A percentile compares a stretch with the other conserved stretches of the same genome.
Conservation (phyloP, 2,797 vertebrate species). For the Pitangus sulphuratus region DNA sequence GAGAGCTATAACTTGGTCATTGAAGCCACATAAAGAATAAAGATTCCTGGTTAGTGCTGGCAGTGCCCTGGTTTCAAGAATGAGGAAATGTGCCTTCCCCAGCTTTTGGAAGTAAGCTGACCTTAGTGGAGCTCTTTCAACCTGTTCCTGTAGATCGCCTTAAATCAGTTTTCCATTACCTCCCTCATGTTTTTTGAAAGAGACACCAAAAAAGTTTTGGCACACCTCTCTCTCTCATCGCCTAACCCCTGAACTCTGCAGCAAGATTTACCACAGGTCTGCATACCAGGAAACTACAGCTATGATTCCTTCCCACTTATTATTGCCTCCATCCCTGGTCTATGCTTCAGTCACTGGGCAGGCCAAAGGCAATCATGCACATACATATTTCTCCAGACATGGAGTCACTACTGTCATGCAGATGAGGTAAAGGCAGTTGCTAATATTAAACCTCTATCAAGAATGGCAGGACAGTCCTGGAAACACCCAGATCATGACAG, state of each 20-base stretch:
- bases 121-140: background rate
- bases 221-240: background rate
- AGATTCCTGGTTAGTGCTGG: background rate
- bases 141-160: background rate
- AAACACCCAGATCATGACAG: background rate
- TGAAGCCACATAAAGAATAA: background rate
- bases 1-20: background rate
- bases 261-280: background rate
- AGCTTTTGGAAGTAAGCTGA: background rate
- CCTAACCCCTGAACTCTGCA: background rate
- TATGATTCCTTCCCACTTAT: background rate
- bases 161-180: background rate
- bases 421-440: background rate
- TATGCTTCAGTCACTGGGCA: background rate
- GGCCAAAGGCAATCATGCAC: background rate
- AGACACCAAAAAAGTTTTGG: background rate
- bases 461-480: background rate
- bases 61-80: background rate
- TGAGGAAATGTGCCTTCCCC: background rate
- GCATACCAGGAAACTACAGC: background rate
- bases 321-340: background rate
- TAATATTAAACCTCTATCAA: background rate
- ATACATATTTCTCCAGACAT: background rate
- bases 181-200: background rate
- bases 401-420: background rate